A percentile compares a stretch with the other conserved stretches of the same genome.
These are phyloP conservation scores for Felis chaus DNA, from an alignment of 2,113 vertebrate species.

Conservation along the genomic window DNA sequence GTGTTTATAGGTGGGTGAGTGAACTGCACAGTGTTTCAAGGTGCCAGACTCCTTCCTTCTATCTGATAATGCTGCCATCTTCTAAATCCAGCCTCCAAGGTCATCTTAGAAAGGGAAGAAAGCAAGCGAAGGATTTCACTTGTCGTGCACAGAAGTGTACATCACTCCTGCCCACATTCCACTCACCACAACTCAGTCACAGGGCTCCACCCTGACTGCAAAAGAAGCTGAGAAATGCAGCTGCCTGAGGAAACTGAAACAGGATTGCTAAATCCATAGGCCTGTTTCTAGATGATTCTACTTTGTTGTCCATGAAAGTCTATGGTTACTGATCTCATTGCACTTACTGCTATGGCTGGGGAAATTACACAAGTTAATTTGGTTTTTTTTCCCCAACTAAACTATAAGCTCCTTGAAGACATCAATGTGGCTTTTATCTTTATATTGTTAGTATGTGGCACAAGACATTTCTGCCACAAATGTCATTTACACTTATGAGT, in stretches of 20 bases:
- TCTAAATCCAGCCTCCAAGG: background rate
- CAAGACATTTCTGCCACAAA: background rate
- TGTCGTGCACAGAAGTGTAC: too few relatives aligned
- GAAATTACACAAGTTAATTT: background rate
- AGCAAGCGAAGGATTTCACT: background rate
- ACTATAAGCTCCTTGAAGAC: background rate
- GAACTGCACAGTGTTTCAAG: background rate
- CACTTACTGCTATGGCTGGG: background rate
- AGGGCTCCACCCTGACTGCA: background rate
- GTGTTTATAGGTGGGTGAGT: background rate
- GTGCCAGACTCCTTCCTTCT: background rate
- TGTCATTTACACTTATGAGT: background rate
- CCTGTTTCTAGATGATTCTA: background rate
- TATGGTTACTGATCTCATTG: background rate
- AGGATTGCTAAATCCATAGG: background rate
- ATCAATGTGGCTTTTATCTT: background rate
- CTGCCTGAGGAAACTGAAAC: constrained; percentile 19
- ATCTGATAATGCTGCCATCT: background rate
- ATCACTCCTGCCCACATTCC: background rate
- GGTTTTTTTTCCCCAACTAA: background rate
- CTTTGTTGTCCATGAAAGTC: background rate
- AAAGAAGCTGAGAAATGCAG: background rate
- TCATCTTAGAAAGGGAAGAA: background rate
- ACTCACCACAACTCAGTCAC: background rate
- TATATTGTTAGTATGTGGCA: background rate